These are phyloP conservation scores for Camponotus floridanus DNA, from an alignment of 1,140 invertebrate species.

Conservation along the genomic window DNA sequence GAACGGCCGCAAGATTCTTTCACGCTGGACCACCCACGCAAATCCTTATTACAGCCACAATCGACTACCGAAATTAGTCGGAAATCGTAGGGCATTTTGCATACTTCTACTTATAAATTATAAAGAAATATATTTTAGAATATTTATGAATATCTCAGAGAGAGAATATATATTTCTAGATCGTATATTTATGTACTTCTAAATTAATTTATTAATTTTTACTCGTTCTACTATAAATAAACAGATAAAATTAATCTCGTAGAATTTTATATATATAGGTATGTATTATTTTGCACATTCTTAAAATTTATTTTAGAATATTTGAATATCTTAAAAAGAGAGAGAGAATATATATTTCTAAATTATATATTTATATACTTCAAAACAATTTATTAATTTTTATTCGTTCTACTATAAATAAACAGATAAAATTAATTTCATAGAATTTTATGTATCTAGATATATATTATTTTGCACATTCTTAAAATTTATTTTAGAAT, in stretches of 20 bases:
- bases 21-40: slow-evolving; percentile 10
- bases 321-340: neutral
- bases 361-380: neutral
- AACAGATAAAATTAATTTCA: neutral
- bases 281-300: neutral
- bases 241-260: neutral
- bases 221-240: neutral
- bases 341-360: too few species aligned
- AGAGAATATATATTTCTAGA: too few species aligned
- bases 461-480: neutral
- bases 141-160: too few species aligned
- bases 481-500: neutral
- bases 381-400: neutral
- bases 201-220: neutral
- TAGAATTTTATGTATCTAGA: neutral
- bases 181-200: too few species aligned
- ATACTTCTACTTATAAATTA: neutral
- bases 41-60: neutral
- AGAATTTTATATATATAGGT: neutral
- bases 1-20: slow-evolving; percentile 32
- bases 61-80: slow-evolving; percentile 7
- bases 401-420: neutral
- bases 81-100: neutral
- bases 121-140: too few species aligned
- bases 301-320: neutral